Percentiles rank a stretch among this genome's conserved stretches.
Evolutionary conservation across 1,140 invertebrate species (phyloP).

Genomic region (Zaprionus camerounensis): DNA sequence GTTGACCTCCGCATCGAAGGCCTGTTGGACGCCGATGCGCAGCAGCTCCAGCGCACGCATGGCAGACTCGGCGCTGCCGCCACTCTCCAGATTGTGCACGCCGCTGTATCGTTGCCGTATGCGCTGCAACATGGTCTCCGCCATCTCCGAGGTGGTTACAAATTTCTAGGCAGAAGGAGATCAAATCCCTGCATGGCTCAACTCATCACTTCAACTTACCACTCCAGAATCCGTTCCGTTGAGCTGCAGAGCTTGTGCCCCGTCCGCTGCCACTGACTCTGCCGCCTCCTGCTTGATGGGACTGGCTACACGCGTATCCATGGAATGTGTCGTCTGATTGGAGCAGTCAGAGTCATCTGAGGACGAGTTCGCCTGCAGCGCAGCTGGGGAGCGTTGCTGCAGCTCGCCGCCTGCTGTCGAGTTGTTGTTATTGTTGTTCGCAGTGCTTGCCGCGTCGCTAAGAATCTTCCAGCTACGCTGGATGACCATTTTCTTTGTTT

Average conservation of each 20-base stretch:
- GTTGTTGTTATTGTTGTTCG: slow-evolving; percentile 24
- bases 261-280: slow-evolving; percentile 16
- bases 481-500: slow-evolving; percentile 69
- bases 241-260: slow-evolving; percentile 18
- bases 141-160: slow-evolving; percentile 79
- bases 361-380: slow-evolving; percentile 67
- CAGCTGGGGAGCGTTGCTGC: slow-evolving; percentile 67
- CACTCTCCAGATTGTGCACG: slow-evolving; percentile 54
- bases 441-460: slow-evolving; percentile 62
- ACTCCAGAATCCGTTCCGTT: slow-evolving; percentile 43
- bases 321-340: slow-evolving; percentile 80
- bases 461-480: slow-evolving; percentile 82
- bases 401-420: slow-evolving; percentile 31
- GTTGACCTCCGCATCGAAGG: slow-evolving; percentile 88
- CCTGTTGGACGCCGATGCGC: slow-evolving; percentile 87
- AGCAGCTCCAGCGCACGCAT: slow-evolving; percentile 87
- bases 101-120: slow-evolving; percentile 71
- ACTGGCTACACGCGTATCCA: slow-evolving; percentile 76
- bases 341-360: slow-evolving; percentile 82
- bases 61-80: slow-evolving; percentile 84
- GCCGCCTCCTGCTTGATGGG: slow-evolving; percentile 49
- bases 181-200: neutral
- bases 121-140: slow-evolving; percentile 71
- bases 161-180: slow-evolving; percentile 60
- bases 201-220: slow-evolving; percentile 28